phyloP scores from a whole-genome alignment of 64 coral and sea anemone genomes.

The Platygyra sinensis region DNA sequence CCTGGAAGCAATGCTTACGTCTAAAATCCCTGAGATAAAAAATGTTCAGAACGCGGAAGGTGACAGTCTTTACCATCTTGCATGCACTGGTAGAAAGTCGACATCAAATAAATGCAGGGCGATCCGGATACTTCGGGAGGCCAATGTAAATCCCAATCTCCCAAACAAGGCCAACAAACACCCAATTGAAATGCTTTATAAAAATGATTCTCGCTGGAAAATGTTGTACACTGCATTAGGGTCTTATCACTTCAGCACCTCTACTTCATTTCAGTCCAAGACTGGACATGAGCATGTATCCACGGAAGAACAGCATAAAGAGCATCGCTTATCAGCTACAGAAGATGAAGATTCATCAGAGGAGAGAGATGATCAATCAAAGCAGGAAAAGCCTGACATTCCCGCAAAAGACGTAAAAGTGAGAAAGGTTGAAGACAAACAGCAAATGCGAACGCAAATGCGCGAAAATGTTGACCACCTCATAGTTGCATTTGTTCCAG shows the following conservation, averaged over 20 bases:
- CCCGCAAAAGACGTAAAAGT: neutral
- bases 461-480: neutral
- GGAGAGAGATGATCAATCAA: neutral
- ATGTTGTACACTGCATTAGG: conserved; percentile 32
- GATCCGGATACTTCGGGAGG: conserved; percentile 49
- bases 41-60: conserved; percentile 41
- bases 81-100: conserved; percentile 45
- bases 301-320: conserved; percentile 23
- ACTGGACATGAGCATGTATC: neutral
- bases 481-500: neutral
- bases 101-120: neutral
- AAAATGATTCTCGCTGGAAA: conserved; percentile 39
- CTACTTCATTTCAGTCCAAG: neutral
- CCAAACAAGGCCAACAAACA: conserved; percentile 36
- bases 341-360: neutral
- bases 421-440: neutral
- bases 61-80: conserved; percentile 54
- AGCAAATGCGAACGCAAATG: neutral
- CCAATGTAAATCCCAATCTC: conserved; percentile 61
- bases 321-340: neutral
- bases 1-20: conserved; percentile 27
- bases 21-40: conserved; percentile 26
- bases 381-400: neutral
- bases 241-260: neutral
- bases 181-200: conserved; percentile 31